These are phyloP conservation scores for Smithornis capensis DNA, from an alignment of 2,113 vertebrate species.

Conservation along the genomic window DNA sequence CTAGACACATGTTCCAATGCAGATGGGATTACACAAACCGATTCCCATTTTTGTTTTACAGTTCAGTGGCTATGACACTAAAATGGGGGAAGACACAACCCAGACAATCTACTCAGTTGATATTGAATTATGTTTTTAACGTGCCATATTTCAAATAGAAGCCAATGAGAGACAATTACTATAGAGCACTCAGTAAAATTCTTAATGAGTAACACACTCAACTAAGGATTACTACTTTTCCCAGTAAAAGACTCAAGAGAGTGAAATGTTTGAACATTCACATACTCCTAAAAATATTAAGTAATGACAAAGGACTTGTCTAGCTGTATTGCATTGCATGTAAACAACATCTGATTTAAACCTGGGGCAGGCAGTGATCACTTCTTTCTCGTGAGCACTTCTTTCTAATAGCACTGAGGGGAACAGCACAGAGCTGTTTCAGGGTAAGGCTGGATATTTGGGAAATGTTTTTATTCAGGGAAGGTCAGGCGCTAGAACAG, in stretches of 20 bases:
- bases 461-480: neutral
- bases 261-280: neutral
- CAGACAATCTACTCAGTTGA: neutral
- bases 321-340: neutral
- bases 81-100: neutral
- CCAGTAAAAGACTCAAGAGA: neutral
- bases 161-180: neutral
- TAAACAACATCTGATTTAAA: neutral
- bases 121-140: neutral
- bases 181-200: neutral
- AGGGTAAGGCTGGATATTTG: neutral
- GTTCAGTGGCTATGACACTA: neutral
- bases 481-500: accelerated
- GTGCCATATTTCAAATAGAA: neutral
- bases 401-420: accelerated
- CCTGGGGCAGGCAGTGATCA: accelerated
- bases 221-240: neutral
- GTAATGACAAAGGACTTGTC: neutral
- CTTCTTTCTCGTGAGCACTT: neutral
- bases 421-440: neutral
- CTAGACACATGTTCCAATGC: neutral
- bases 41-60: neutral
- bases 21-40: neutral
- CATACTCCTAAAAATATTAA: neutral
- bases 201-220: neutral